These are phyloP conservation scores for Anagyrus pseudococci DNA, from an alignment of 2,888 invertebrate species.

Conservation along the genomic window DNA sequence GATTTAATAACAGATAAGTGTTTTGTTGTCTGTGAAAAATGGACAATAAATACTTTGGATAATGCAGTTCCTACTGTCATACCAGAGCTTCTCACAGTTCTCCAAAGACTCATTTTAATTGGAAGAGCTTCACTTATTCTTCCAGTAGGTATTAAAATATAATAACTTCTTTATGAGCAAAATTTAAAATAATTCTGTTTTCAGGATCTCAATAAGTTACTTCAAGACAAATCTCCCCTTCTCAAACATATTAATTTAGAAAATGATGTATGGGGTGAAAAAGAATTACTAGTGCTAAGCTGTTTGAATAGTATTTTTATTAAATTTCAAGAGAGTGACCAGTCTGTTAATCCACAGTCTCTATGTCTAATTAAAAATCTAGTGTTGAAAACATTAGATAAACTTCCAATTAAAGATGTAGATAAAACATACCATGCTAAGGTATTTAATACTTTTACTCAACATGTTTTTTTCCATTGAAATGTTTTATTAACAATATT, in stretches of 20 bases:
- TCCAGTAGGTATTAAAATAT: neutral
- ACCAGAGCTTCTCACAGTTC: neutral
- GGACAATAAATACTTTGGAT: neutral
- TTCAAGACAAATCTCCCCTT: constrained; percentile 45
- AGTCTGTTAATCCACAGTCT: constrained; percentile 43
- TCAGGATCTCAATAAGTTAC: constrained; percentile 48
- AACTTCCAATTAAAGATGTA: constrained; percentile 27
- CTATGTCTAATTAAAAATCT: constrained; percentile 44
- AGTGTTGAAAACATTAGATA: constrained; percentile 32
- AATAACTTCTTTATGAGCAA: neutral
- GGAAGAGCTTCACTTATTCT: neutral
- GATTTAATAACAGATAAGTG: neutral
- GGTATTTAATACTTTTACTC: neutral
- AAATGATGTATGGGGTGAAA: constrained; percentile 46
- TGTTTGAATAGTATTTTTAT: constrained; percentile 52
- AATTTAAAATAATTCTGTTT: constrained; percentile 19
- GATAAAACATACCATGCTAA: constrained; percentile 28
- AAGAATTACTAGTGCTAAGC: constrained; percentile 47
- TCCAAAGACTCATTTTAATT: neutral
- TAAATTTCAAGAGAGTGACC: constrained; percentile 41
- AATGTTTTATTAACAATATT: constrained; percentile 11
- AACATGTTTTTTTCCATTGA: neutral
- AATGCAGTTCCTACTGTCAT: neutral
- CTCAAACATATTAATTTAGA: constrained; percentile 41
- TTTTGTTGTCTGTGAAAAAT: too few species aligned